phyloP scores from a whole-genome alignment of 2,113 vertebrate species.

The Apistogramma diplotaenia region DNA sequence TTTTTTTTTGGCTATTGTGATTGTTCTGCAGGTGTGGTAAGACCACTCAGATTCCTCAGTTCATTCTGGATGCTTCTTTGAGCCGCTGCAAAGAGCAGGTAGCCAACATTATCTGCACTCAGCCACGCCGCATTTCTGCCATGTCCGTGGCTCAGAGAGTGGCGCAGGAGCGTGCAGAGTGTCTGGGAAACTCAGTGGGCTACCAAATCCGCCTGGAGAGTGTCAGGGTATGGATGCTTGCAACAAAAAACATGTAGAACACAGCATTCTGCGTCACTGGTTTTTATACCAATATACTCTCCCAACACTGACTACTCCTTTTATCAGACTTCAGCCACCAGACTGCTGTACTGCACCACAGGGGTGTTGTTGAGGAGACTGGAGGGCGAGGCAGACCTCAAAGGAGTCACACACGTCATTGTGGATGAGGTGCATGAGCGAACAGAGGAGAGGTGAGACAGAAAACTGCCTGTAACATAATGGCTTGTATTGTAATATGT shows the following conservation, averaged over 20 bases:
- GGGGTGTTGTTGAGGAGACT: constrained; percentile 91
- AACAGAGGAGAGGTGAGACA: constrained; percentile 91
- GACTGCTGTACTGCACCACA: constrained; percentile 94
- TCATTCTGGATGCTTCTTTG: constrained; percentile 90
- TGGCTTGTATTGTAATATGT: accelerated
- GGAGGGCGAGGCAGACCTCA: constrained; percentile 85
- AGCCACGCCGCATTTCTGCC: constrained; percentile 95
- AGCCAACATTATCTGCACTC: constrained; percentile 94
- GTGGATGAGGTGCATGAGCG: constrained; percentile 98
- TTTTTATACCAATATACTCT: neutral
- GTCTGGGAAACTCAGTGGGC: constrained; percentile 87
- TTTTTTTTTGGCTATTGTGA: neutral
- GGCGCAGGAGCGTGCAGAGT: constrained; percentile 89
- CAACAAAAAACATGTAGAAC: neutral
- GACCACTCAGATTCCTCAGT: constrained; percentile 97
- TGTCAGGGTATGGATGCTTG: constrained; percentile 78
- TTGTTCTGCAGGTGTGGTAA: constrained; percentile 88
- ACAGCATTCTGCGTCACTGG: neutral
- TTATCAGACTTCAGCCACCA: constrained; percentile 86
- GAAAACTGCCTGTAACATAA: neutral
- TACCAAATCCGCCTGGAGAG: constrained; percentile 97
- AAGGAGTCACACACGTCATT: constrained; percentile 87
- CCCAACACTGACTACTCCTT: neutral
- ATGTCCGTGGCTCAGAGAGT: constrained; percentile 94
- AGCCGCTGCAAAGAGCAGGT: constrained; percentile 75